Evolutionary conservation across 2,888 invertebrate species (phyloP).

Genomic region (Chrysopilus asiliformis): DNA sequence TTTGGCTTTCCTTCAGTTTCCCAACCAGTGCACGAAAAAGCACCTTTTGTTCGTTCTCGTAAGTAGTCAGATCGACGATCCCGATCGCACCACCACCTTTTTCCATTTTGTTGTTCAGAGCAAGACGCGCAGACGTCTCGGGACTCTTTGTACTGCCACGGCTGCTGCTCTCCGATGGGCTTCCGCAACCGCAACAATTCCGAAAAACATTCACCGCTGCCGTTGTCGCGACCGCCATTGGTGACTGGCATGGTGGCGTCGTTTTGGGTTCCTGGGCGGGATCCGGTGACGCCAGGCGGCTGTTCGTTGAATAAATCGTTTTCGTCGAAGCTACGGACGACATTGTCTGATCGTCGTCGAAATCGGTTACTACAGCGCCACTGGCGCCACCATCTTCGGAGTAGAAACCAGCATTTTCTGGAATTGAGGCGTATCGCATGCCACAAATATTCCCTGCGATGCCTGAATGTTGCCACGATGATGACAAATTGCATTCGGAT

Average conservation of each 20-base stretch:
- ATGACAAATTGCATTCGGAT: too few species aligned
- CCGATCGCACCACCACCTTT: neutral
- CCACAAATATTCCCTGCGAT: too few species aligned
- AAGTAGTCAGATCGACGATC: conserved; percentile 2
- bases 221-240: conserved; percentile 10
- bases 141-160: conserved; percentile 2
- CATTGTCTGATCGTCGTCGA: conserved; percentile 20
- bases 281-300: too few species aligned
- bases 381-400: conserved; percentile 27
- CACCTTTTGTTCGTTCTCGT: conserved; percentile 11
- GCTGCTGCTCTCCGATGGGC: conserved; percentile 4
- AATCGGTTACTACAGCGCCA: conserved; percentile 15
- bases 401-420: too few species aligned
- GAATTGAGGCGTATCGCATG: too few species aligned
- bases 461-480: too few species aligned
- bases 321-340: conserved; percentile 7
- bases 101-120: conserved; percentile 1
- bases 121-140: too few species aligned
- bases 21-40: conserved; percentile 26
- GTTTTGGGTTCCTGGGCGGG: too few species aligned
- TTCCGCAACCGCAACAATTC: conserved; percentile 12
- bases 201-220: conserved; percentile 10
- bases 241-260: too few species aligned
- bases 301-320: too few species aligned
- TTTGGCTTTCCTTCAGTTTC: conserved; percentile 27